These are phyloP conservation scores for Tylochromis polylepis DNA, from an alignment of 2,113 vertebrate genomes.

Conservation along the genomic window DNA sequence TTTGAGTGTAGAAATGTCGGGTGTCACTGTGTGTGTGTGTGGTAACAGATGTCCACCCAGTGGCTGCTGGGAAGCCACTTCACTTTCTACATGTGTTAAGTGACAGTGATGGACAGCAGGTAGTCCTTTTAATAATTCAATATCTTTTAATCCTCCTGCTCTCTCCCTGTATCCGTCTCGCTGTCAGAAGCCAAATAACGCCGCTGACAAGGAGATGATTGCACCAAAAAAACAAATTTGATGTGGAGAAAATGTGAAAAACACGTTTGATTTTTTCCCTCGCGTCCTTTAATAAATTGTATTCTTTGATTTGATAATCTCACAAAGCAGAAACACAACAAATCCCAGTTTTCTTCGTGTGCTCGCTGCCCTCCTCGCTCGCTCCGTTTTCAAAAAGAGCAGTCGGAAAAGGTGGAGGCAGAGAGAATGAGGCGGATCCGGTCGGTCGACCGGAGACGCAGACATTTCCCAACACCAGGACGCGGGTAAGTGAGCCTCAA, in stretches of 20 bases:
- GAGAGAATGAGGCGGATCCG: slow-evolving; percentile 59
- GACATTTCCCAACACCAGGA: slow-evolving; percentile 77
- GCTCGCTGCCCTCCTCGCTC: background rate
- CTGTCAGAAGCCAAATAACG: slow-evolving; percentile 47
- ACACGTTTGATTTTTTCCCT: background rate
- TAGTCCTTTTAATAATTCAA: slow-evolving; percentile 75
- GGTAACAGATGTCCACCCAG: slow-evolving; percentile 75
- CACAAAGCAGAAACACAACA: background rate
- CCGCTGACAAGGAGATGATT: slow-evolving; percentile 60
- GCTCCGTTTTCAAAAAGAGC: slow-evolving; percentile 6
- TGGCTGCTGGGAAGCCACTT: slow-evolving; percentile 66
- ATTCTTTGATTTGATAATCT: background rate
- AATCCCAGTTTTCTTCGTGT: background rate
- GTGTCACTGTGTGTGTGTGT: slow-evolving; percentile 21
- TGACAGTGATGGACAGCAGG: slow-evolving; percentile 79
- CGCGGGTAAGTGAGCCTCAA: slow-evolving; percentile 98
- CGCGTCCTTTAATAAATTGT: background rate
- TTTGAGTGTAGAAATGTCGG: slow-evolving; percentile 41
- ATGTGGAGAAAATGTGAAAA: slow-evolving; percentile 11
- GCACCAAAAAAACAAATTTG: slow-evolving; percentile 30
- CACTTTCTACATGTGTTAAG: slow-evolving; percentile 71
- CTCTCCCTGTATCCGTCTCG: slow-evolving; percentile 5
- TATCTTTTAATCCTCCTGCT: slow-evolving; percentile 64
- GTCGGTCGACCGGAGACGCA: slow-evolving; percentile 52
- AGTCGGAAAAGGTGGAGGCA: slow-evolving; percentile 67